Base-by-base conservation (phyloP, 2,113 vertebrate species). In the Axis porcinus region DNA sequence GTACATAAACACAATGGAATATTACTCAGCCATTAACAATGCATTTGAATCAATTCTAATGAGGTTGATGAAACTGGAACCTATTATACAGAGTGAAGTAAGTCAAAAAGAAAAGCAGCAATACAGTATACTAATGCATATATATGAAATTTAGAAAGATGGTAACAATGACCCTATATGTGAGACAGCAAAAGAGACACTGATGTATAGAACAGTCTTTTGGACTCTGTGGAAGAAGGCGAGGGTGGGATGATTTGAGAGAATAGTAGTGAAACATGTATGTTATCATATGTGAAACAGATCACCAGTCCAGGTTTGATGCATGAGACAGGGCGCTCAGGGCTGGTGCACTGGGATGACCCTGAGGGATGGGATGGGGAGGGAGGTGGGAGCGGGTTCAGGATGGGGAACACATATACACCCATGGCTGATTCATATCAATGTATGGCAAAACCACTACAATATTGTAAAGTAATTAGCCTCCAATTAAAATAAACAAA, bases 391-490 rank as follows among this genome's bases (percentile, higher is more conserved):
- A 19, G 2, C 33, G 33, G 33, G 8, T 1, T 67, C 16, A 36
- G 33, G 64, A 67, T 36, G 64, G 33, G 8, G 64, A 21, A 67
- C 64, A 36, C 64, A 67, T 36, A 2, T 10, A 5, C 4, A 67
- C 2, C 7, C 16, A 1, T 10, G 33, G 16, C 4, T 0, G 33
- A 67, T n/a, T 67, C 62, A 67, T n/a, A 1, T 67, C 62, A n/a
- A 19, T 67, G 16, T 67, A 10, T 67, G 62, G 62, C 33, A n/a
- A 67, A 67, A 19, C 64, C 9, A 36, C 8, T 21, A 36, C 9
- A 67, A 21, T 40, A 70, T 36, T 70, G 9, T 70, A 21, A 70
- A 21, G 67, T 40, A 70, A 23, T 40, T 70, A 40, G 67, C 1
- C 19, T 40, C 21, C n/a, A 36, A 36, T 70, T 23, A 70, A 70